A percentile compares a stretch with the other conserved stretches of the same genome.
These are phyloP conservation scores for Drosophila grimshawi DNA, from an alignment of 1,140 invertebrate species.

Conservation along the genomic window DNA sequence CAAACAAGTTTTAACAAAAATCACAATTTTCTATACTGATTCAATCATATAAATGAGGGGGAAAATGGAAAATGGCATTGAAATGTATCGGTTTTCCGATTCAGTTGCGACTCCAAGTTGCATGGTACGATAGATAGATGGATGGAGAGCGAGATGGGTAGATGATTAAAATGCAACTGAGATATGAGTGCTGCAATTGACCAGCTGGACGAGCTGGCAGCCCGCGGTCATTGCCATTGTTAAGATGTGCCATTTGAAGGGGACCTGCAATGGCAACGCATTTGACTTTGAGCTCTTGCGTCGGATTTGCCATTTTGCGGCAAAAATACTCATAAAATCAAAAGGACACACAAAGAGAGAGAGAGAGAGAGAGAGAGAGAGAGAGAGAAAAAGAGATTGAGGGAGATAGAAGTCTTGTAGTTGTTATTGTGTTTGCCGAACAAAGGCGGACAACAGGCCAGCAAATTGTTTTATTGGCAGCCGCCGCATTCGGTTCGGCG, in stretches of 20 bases:
- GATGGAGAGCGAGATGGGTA: background rate
- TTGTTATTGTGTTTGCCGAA: slow-evolving; percentile 41
- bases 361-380: background rate
- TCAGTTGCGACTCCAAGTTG: background rate
- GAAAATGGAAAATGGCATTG: too few relatives aligned
- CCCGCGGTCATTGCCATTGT: background rate
- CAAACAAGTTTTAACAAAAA: too few relatives aligned
- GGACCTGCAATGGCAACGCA: slow-evolving; percentile 16
- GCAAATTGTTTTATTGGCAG: slow-evolving; percentile 81
- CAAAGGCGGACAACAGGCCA: slow-evolving; percentile 58
- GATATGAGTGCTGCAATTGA: background rate
- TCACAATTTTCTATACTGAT: too few relatives aligned
- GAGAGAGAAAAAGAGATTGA: background rate
- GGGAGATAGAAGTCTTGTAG: background rate
- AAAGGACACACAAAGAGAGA: slow-evolving; percentile 45
- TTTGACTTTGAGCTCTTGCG: slow-evolving; percentile 31
- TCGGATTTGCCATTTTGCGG: slow-evolving; percentile 19
- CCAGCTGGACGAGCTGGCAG: slow-evolving; percentile 1
- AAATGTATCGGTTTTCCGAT: background rate
- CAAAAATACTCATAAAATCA: slow-evolving; percentile 24
- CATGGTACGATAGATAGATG: background rate
- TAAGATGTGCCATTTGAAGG: slow-evolving; percentile 13
- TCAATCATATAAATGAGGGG: background rate
- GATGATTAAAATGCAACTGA: slow-evolving; percentile 10
- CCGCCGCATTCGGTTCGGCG: slow-evolving; percentile 64